Percentiles rank a stretch among this genome's conserved stretches.
Conservation (phyloP, 2,797 vertebrate genomes). For the Lacerta viridis region DNA sequence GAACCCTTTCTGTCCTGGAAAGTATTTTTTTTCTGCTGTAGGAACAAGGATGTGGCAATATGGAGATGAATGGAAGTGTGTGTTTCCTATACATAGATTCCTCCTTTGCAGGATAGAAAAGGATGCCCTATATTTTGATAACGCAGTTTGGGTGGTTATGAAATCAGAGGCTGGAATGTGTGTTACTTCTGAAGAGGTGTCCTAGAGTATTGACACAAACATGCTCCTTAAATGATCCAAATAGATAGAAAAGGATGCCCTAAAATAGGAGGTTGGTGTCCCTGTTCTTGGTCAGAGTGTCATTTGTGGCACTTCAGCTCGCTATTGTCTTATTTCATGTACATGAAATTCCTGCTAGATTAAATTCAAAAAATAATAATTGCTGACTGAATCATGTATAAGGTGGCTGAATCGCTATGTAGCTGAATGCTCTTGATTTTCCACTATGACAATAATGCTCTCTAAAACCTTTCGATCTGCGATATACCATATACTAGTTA, state of each 20-base stretch:
- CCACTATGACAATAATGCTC: not conserved
- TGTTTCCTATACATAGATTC: not conserved
- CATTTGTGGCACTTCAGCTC: not conserved
- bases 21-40: not conserved
- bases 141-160: not conserved
- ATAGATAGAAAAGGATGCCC: too few relatives aligned
- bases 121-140: not conserved
- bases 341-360: conserved; percentile 11
- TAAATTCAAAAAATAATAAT: not conserved
- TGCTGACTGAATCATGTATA: not conserved
- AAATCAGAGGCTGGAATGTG: not conserved
- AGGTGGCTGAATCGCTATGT: not conserved
- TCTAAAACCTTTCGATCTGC: not conserved
- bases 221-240: not conserved
- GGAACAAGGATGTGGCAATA: not conserved
- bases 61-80: not conserved
- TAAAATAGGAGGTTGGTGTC: not conserved
- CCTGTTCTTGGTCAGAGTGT: not conserved
- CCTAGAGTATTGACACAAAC: not conserved
- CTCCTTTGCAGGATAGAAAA: not conserved
- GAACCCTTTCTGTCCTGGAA: not conserved
- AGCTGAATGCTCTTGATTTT: not conserved
- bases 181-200: not conserved
- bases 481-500: not conserved
- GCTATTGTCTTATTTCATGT: not conserved